These are phyloP conservation scores for Coranthus polyacanthus DNA, from an alignment of 2,797 vertebrate genomes.

Conservation along the genomic window DNA sequence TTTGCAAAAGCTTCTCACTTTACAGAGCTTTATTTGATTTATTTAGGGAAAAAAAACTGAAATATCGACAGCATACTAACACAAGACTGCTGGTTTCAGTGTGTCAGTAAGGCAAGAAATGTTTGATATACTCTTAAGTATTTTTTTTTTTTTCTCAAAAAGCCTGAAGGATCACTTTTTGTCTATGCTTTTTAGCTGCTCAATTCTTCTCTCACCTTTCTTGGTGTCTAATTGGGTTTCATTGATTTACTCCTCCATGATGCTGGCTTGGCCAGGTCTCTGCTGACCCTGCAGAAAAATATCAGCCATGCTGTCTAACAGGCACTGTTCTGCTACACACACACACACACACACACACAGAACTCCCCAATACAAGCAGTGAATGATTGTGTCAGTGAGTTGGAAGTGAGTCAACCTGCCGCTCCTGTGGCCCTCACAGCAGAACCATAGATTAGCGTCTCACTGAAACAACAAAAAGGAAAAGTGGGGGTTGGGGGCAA, in stretches of 20 bases:
- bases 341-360: conserved; percentile 32
- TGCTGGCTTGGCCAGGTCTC: conserved; percentile 75
- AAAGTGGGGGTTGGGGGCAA: conserved; percentile 14
- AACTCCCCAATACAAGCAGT: conserved; percentile 66
- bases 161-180: conserved; percentile 36
- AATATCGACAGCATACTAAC: too few species aligned
- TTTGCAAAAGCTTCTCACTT: conserved; percentile 5
- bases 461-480: conserved; percentile 72
- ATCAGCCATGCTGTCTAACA: conserved; percentile 73
- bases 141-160: conserved; percentile 57
- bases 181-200: conserved; percentile 48
- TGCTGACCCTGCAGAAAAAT: conserved; percentile 86
- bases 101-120: background rate
- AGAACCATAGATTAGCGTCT: conserved; percentile 70
- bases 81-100: background rate
- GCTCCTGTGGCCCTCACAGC: conserved; percentile 66
- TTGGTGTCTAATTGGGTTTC: conserved; percentile 78
- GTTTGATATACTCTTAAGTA: conserved; percentile 37
- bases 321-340: conserved; percentile 51
- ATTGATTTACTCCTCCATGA: conserved; percentile 83
- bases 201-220: conserved; percentile 72
- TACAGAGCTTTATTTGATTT: conserved; percentile 14
- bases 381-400: conserved; percentile 80
- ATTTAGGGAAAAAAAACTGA: too few species aligned
- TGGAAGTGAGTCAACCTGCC: conserved; percentile 79